Conservation (phyloP, 2,113 vertebrate species). For the Pongo pygmaeus region DNA sequence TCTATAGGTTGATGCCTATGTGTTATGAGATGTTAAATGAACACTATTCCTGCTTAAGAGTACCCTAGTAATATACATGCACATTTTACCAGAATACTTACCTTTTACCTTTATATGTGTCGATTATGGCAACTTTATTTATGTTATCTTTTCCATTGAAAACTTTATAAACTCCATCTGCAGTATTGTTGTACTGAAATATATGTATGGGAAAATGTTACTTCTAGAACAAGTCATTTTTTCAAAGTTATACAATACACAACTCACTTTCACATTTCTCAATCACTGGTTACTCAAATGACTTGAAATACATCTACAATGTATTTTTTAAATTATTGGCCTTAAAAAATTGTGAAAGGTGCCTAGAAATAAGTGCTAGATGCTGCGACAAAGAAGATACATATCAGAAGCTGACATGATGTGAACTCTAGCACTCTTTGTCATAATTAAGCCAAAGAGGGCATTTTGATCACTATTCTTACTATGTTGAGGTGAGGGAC, state of each 20-base stretch:
- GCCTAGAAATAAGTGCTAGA: not conserved
- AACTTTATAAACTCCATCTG: constrained; percentile 90
- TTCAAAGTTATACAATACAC: not conserved
- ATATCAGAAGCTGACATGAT: not conserved
- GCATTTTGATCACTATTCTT: not conserved
- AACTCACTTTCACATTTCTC: not conserved
- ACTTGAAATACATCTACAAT: not conserved
- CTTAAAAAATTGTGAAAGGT: not conserved
- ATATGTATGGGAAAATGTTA: constrained; percentile 54
- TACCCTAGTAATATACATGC: not conserved
- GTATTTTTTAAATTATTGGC: not conserved
- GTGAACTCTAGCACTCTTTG: not conserved
- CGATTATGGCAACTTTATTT: constrained; percentile 88
- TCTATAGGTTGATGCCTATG: not conserved
- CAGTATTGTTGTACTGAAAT: constrained; percentile 92
- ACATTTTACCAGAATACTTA: constrained; percentile 75
- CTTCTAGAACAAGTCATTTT: not conserved
- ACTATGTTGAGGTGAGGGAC: not conserved
- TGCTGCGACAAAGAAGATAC: not conserved
- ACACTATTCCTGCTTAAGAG: not conserved
- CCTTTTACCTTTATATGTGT: constrained; percentile 88
- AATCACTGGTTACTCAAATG: not conserved
- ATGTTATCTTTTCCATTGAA: constrained; percentile 90
- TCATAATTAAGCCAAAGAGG: not conserved
- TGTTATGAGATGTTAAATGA: not conserved